Evolutionary conservation across 2,797 vertebrate species (phyloP).

Genomic region (Sarcoramphus papa): DNA sequence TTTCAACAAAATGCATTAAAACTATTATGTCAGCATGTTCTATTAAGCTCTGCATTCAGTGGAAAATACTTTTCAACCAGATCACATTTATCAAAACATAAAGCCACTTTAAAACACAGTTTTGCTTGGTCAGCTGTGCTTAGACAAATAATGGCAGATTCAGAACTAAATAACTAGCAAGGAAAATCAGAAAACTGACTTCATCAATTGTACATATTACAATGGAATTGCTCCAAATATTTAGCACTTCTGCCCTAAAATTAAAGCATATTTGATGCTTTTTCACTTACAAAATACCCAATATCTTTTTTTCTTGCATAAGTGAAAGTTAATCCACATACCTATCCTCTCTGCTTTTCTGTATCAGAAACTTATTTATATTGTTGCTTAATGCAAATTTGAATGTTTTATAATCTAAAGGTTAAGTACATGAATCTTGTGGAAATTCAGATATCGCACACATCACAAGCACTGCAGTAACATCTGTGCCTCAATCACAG

Average conservation of each 20-base stretch:
- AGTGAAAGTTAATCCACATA: slow-evolving; percentile 14
- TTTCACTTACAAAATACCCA: slow-evolving; percentile 35
- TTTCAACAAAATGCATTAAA: slow-evolving; percentile 87
- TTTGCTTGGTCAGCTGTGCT: slow-evolving; percentile 87
- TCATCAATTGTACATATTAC: slow-evolving; percentile 74
- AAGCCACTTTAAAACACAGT: slow-evolving; percentile 86
- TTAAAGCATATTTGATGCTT: slow-evolving; percentile 57
- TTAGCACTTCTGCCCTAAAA: slow-evolving; percentile 72
- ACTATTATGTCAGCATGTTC: slow-evolving; percentile 87
- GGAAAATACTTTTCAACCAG: slow-evolving; percentile 87
- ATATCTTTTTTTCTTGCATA: background rate
- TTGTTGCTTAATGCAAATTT: slow-evolving; percentile 50
- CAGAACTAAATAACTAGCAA: slow-evolving; percentile 82
- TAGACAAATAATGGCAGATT: slow-evolving; percentile 86
- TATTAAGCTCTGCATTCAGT: slow-evolving; percentile 85
- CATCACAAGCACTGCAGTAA: slow-evolving; percentile 7
- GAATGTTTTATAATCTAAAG: slow-evolving; percentile 45
- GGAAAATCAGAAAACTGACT: slow-evolving; percentile 80
- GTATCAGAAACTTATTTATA: slow-evolving; percentile 26
- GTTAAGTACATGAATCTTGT: slow-evolving; percentile 43
- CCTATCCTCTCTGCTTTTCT: slow-evolving; percentile 18
- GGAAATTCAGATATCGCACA: slow-evolving; percentile 35
- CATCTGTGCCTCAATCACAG: slow-evolving; percentile 35
- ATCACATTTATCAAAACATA: slow-evolving; percentile 89
- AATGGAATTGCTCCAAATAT: slow-evolving; percentile 75